These are phyloP conservation scores for Brachypteracias leptosomus DNA, from an alignment of 2,113 vertebrate species.

Conservation along the genomic window DNA sequence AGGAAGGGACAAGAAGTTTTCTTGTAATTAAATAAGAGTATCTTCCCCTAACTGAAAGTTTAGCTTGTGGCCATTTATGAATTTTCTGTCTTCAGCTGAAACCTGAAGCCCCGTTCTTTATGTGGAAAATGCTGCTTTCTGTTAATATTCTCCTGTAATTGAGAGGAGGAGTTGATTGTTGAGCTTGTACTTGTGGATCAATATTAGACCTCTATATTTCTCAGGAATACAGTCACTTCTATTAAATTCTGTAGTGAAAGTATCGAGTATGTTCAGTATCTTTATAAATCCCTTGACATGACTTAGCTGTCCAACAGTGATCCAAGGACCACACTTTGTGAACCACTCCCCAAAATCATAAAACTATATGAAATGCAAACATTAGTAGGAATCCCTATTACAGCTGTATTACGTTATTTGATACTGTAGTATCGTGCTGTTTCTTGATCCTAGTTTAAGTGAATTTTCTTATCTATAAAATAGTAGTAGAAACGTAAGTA, in stretches of 20 bases:
- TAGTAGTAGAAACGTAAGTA: neutral
- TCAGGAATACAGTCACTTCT: neutral
- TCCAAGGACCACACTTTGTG: neutral
- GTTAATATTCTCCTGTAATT: neutral
- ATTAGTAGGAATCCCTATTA: neutral
- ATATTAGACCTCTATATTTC: neutral
- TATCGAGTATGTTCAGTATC: neutral
- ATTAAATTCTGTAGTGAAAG: neutral
- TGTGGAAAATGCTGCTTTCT: neutral
- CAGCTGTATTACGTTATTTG: neutral
- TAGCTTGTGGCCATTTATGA: slow-evolving; percentile 26
- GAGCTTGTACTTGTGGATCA: neutral
- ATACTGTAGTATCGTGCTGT: neutral
- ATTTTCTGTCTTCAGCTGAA: slow-evolving; percentile 34
- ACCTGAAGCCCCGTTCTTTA: neutral
- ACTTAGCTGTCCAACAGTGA: neutral
- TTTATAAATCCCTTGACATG: neutral
- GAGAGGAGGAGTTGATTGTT: neutral
- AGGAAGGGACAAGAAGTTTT: neutral
- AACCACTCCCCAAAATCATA: neutral
- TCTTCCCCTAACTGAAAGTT: neutral
- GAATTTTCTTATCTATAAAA: neutral
- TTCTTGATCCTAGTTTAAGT: neutral
- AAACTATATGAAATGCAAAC: neutral
- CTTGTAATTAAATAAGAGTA: neutral